Evolutionary conservation across 2,888 invertebrate species (phyloP).

Genomic region (Eristalinus sepulchralis): DNA sequence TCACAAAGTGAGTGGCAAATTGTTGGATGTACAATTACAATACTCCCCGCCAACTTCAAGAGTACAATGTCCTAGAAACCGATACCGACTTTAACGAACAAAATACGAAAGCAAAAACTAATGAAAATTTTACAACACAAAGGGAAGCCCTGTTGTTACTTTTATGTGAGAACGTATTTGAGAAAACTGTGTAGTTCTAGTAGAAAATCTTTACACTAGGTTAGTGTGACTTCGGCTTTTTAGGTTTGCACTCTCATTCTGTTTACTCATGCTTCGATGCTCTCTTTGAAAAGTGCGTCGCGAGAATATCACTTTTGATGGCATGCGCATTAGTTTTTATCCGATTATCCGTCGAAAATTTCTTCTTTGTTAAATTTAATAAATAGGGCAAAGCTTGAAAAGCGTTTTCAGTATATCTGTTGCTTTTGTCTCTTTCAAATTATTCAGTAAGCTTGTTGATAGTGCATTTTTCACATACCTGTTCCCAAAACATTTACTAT

Average conservation of each 20-base stretch:
- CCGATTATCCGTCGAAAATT: constrained; percentile 33
- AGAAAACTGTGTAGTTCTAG: constrained; percentile 53
- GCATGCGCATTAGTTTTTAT: constrained; percentile 54
- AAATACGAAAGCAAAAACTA: constrained; percentile 45
- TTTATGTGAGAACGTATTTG: constrained; percentile 42
- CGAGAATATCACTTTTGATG: neutral
- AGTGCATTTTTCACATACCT: constrained; percentile 14
- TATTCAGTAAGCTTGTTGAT: neutral
- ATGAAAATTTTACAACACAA: constrained; percentile 27
- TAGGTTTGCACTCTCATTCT: neutral
- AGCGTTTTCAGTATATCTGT: constrained; percentile 59
- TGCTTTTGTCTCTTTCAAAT: constrained; percentile 38
- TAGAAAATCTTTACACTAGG: constrained; percentile 55
- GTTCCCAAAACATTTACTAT: neutral
- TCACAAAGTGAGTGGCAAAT: constrained; percentile 70
- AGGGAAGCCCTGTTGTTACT: constrained; percentile 57
- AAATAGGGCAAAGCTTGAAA: constrained; percentile 54
- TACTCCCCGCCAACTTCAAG: constrained; percentile 51
- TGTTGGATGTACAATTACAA: constrained; percentile 67
- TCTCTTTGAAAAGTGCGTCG: neutral
- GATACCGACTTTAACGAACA: constrained; percentile 46
- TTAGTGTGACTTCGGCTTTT: constrained; percentile 51
- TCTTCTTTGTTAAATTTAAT: constrained; percentile 23
- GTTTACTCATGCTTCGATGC: constrained; percentile 15
- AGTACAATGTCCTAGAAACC: constrained; percentile 68